Evolutionary conservation across 2,888 invertebrate genomes (phyloP), one percentile per base, ranked within the genome.

Genomic region (Acanthopleura granulata): DNA sequence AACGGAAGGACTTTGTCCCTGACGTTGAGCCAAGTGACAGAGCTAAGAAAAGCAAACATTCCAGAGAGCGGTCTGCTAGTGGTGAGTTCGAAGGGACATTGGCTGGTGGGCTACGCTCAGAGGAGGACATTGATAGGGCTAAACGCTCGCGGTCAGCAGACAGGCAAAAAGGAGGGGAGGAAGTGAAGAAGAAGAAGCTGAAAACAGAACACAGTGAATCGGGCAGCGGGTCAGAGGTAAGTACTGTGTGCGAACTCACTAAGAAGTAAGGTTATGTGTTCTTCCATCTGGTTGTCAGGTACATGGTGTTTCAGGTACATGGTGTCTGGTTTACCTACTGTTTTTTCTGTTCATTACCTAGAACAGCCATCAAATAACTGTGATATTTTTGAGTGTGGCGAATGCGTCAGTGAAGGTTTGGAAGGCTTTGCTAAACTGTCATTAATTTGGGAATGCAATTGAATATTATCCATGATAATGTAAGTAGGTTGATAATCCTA

Each of bases 141-240:
- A 57, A 57, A 57, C 18, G 57, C 18, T 57, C 57, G 4, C 57
- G 57, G 57, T 57, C 57, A 57, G 18, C 12, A 6, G 57, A 57
- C 18, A 57, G 22, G 12, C 57, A 18, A n/a, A 22, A 57, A 57
- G 18, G 3, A 6, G 57, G n/a, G 57, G 57, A 57, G 57, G 57
- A 57, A 57, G 18, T 22, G 22, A 18, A n/a, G 18, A 57, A 57
- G 57, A 66, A 66, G 29, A 22, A 27, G 29, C 1, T 66, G 15
- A 78, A 81, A 77, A 73, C 76, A 76, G 77, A 74, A 27, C 69
- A 78, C 62, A 77, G 75, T 27, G 77, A 62, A 61, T 77, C 78
- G 57, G 79, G 69, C 15, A 82, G 82, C 79, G 82, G 80, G 15
- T 82, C 82, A 16, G 83, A 81, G 81, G 83, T 83, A 75, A 75